Percentiles rank a stretch among this genome's conserved stretches.
Conservation (phyloP, 2,113 vertebrate species). For the Mustela lutreola region DNA sequence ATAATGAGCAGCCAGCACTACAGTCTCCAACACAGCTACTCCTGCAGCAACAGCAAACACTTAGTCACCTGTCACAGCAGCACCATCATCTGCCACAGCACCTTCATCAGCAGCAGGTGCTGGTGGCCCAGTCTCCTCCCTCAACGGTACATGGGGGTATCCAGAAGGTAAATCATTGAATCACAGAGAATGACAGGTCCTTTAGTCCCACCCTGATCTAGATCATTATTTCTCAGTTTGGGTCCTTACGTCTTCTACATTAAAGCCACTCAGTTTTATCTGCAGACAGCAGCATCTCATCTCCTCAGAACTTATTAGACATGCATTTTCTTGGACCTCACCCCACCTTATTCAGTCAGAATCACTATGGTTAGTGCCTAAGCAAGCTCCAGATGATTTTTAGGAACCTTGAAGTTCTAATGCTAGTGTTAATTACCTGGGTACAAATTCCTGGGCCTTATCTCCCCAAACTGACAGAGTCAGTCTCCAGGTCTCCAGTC, state of each 20-base stretch:
- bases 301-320: neutral
- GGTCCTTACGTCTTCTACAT: neutral
- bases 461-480: neutral
- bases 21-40: slow-evolving; percentile 86
- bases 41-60: slow-evolving; percentile 78
- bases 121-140: slow-evolving; percentile 83
- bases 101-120: slow-evolving; percentile 85
- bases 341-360: neutral
- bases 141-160: slow-evolving; percentile 87
- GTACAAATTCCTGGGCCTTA: neutral
- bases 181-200: neutral
- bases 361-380: neutral
- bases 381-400: slow-evolving; percentile 8
- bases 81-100: slow-evolving; percentile 88
- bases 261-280: neutral
- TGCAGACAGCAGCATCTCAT: neutral
- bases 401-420: neutral
- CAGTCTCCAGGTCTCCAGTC: neutral
- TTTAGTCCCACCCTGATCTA: neutral
- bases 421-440: neutral
- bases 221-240: neutral
- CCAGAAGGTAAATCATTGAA: slow-evolving; percentile 86
- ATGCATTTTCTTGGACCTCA: slow-evolving; percentile 5
- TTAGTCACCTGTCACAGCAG: slow-evolving; percentile 83
- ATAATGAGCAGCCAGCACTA: slow-evolving; percentile 82